Conservation (phyloP, 2,113 vertebrate genomes). For the Coracopsis vasa region DNA sequence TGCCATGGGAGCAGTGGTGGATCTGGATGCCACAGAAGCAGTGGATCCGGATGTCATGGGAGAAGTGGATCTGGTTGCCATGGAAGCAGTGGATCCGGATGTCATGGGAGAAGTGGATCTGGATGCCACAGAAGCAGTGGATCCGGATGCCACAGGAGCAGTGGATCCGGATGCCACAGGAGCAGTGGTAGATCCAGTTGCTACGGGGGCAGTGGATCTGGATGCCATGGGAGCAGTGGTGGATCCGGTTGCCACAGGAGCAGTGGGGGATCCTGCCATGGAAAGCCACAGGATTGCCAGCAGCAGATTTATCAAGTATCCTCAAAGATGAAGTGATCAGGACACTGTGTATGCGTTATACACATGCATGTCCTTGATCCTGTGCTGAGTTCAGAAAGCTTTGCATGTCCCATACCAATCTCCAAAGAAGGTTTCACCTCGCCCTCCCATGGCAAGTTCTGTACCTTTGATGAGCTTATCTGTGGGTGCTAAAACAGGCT, state of each 20-base stretch:
- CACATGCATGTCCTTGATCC: fast-evolving
- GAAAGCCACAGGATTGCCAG: neutral
- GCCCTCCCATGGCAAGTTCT: neutral
- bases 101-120: fast-evolving
- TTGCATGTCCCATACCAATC: neutral
- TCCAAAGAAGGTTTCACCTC: neutral
- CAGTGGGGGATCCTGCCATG: neutral
- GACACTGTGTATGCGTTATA: fast-evolving
- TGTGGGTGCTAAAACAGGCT: neutral
- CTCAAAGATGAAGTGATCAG: neutral
- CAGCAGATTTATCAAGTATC: conserved; percentile 5
- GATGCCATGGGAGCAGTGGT: fast-evolving
- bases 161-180: fast-evolving
- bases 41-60: fast-evolving
- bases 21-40: fast-evolving
- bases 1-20: neutral
- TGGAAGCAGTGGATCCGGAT: fast-evolving
- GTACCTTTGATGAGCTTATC: neutral
- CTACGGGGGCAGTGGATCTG: fast-evolving
- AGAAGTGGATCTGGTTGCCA: neutral
- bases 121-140: neutral
- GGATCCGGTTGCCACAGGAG: fast-evolving
- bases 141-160: neutral
- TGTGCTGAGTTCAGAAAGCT: neutral
- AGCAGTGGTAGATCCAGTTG: no score